A percentile compares a stretch with the other conserved stretches of the same genome.
Evolutionary conservation across 2,797 vertebrate species (phyloP).

Genomic region (Holocentrus rufus): DNA sequence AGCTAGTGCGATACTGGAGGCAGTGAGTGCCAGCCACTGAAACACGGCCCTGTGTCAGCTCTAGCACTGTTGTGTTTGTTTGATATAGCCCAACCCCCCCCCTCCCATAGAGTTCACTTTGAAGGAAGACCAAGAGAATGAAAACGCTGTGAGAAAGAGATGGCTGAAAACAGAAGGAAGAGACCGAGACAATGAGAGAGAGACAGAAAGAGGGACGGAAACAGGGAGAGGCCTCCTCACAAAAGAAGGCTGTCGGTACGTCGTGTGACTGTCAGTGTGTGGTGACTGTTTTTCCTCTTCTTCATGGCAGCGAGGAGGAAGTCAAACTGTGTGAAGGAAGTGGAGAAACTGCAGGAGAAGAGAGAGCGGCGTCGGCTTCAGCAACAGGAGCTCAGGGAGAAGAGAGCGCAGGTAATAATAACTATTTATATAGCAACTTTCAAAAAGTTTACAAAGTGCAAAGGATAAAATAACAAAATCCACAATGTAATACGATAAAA

Average conservation of each 20-base stretch:
- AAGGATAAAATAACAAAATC: no score
- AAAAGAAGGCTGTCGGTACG: constrained; percentile 24
- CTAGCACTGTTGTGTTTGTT: constrained; percentile 47
- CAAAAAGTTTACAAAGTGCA: no score
- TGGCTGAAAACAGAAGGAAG: constrained; percentile 10
- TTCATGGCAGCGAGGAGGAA: constrained; percentile 91
- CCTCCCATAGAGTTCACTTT: constrained; percentile 47
- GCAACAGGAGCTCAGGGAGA: constrained; percentile 97
- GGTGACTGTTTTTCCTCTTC: constrained; percentile 38
- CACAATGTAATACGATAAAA: no score
- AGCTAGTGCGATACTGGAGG: constrained; percentile 56
- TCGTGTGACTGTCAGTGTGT: constrained; percentile 23
- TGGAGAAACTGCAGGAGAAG: constrained; percentile 98
- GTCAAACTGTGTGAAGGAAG: constrained; percentile 98
- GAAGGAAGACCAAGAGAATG: constrained; percentile 33
- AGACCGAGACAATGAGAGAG: constrained; percentile 38
- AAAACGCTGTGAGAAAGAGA: constrained; percentile 34
- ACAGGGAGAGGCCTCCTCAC: constrained; percentile 37
- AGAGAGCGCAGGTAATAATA: constrained; percentile 92
- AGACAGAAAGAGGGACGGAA: constrained; percentile 23
- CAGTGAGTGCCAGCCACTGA: constrained; percentile 67
- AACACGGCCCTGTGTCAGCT: constrained; percentile 43
- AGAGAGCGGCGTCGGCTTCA: constrained; percentile 93
- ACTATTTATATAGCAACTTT: no score
- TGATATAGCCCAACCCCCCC: constrained; percentile 50